Conservation (phyloP, 2,888 invertebrate genomes). For the Rambutsinella grinnellia region DNA sequence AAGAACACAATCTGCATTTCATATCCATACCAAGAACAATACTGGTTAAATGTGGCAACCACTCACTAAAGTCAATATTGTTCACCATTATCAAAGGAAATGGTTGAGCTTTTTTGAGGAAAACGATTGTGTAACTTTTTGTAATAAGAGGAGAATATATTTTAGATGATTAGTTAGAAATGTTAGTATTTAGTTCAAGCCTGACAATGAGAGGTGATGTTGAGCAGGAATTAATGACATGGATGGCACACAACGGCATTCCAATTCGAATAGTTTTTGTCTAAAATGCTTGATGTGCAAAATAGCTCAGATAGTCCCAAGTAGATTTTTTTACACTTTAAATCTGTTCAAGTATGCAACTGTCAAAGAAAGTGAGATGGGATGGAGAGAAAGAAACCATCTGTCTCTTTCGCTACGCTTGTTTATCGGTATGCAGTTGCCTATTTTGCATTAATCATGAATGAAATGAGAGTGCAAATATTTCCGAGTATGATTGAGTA, state of each 20-base stretch:
- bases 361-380: slow-evolving; percentile 34
- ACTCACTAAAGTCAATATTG: too few species aligned
- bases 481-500: too few species aligned
- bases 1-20: neutral
- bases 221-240: neutral
- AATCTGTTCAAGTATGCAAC: neutral
- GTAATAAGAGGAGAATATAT: too few species aligned
- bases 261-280: neutral
- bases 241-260: neutral
- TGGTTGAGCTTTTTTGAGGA: too few species aligned
- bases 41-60: too few species aligned
- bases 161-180: too few species aligned
- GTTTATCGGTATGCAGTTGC: neutral
- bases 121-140: too few species aligned
- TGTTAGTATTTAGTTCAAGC: neutral
- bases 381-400: slow-evolving; percentile 23
- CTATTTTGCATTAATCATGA: slow-evolving; percentile 11
- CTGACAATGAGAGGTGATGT: neutral
- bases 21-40: too few species aligned
- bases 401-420: slow-evolving; percentile 18
- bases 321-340: too few species aligned
- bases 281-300: slow-evolving; percentile 20
- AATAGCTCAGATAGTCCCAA: too few species aligned
- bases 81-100: too few species aligned
- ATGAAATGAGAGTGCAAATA: slow-evolving; percentile 31